Evolutionary conservation across 2,888 invertebrate species (phyloP).

Genomic region (Ommatoiulus sabulosus): DNA sequence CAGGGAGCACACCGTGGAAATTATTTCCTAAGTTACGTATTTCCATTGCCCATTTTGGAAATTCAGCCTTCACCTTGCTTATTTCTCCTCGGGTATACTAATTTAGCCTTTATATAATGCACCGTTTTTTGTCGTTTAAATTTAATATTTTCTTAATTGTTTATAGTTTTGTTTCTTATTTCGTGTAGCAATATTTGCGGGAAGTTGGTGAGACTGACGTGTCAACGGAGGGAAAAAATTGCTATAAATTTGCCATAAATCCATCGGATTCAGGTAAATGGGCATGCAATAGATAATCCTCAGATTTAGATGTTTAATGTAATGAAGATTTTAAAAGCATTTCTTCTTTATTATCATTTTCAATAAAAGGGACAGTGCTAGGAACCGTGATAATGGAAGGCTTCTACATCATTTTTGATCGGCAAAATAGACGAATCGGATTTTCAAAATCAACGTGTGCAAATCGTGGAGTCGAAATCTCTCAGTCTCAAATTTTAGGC

Average conservation of each 20-base stretch:
- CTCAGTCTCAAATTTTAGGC: constrained; percentile 54
- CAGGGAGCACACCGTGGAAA: constrained; percentile 63
- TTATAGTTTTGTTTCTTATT: constrained; percentile 50
- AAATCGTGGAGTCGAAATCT: not conserved
- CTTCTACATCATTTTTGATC: constrained; percentile 68
- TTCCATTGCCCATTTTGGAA: constrained; percentile 63
- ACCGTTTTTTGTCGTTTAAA: not conserved
- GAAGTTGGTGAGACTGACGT: constrained; percentile 62
- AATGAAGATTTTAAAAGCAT: not conserved
- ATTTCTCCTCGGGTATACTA: constrained; percentile 65
- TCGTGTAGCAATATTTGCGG: constrained; percentile 66
- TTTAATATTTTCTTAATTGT: constrained; percentile 12
- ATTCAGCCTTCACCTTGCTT: constrained; percentile 64
- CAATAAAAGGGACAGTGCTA: constrained; percentile 65
- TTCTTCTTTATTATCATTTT: not conserved
- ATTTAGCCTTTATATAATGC: not conserved
- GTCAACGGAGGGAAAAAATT: constrained; percentile 61
- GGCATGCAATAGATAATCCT: not conserved
- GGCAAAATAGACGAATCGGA: constrained; percentile 65
- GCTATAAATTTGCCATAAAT: constrained; percentile 66
- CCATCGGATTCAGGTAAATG: constrained; percentile 64
- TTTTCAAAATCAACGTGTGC: constrained; percentile 66
- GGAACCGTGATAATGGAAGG: constrained; percentile 69
- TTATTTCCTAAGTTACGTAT: constrained; percentile 65
- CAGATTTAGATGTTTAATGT: not conserved